Evolutionary conservation across 2,888 invertebrate genomes (phyloP).

Genomic region (Zaprionus bogoriensis): DNA sequence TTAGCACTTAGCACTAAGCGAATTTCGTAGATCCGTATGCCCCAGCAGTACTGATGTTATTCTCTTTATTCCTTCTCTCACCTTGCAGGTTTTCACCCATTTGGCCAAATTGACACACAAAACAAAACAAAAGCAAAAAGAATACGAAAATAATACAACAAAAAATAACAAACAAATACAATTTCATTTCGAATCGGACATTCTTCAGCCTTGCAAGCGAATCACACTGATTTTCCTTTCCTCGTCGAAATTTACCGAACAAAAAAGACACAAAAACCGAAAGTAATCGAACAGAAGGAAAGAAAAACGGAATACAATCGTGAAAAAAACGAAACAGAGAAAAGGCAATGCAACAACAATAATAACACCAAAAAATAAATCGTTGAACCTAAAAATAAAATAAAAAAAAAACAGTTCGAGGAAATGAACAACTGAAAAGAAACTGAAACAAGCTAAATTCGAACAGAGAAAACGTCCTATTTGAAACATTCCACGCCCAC

Average conservation of each 20-base stretch:
- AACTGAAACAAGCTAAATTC: background rate
- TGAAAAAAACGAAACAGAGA: constrained; percentile 3
- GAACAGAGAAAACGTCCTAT: constrained; percentile 45
- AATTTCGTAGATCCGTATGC: too few species aligned
- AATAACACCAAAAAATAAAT: constrained; percentile 9
- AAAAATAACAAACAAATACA: constrained; percentile 14
- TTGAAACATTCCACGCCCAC: constrained; percentile 46
- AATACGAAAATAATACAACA: background rate
- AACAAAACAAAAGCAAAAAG: background rate
- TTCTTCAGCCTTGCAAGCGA: constrained; percentile 10
- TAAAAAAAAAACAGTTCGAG: background rate
- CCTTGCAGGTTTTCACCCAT: constrained; percentile 59
- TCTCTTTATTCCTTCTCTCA: background rate
- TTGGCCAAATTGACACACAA: constrained; percentile 61
- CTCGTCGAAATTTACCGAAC: constrained; percentile 15
- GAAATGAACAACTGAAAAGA: constrained; percentile 11
- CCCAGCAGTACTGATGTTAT: background rate
- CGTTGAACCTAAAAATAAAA: background rate
- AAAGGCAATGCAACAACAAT: constrained; percentile 32
- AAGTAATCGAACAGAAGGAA: constrained; percentile 8
- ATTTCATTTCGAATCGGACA: constrained; percentile 33
- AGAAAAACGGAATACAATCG: constrained; percentile 14
- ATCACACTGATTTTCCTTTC: constrained; percentile 6
- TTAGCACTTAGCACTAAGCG: background rate
- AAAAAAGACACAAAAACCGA: constrained; percentile 22